Evolutionary conservation across 1,140 invertebrate genomes (phyloP), one percentile per base, ranked within the genome.

Genomic region (Panulirus ornatus): DNA sequence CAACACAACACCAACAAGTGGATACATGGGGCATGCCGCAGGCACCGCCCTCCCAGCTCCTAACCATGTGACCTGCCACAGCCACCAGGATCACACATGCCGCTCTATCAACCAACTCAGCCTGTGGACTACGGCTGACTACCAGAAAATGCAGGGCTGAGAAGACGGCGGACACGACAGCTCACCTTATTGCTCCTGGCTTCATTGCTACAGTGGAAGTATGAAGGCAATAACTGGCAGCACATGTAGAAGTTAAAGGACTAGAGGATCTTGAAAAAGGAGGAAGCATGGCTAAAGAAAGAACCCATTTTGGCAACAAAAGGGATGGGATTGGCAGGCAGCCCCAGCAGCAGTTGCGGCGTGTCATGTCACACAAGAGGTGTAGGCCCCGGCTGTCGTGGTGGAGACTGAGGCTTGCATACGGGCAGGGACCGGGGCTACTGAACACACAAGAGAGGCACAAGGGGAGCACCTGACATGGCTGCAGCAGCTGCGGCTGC

Each of bases 371-470:
- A 88, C 85, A 88, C 3, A 54, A n/a, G 42, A 38, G 78, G 40
- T 44, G 47, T 42, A 42, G 82, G 42, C 70, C 84, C 84, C 70
- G 84, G 70, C 63, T 58, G 70, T 73, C 70, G 51, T 76, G 73
- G 70, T 78, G 70, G 63, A 88, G 63, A 81, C 79, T 73, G 87
- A 83, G 87, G 79, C 66, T 89, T 89, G 87, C 87, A 89, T 89
- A 83, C 44, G 75, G 79, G 79, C 58, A 54, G 63, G 87, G 87
- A 71, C 79, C 78, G 79, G 78, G 87, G 87, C 87, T 63, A 73
- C 87, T 89, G 87, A 89, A 89, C 87, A 89, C 87, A 89, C 87
- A 82, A 75, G 78, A 89, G 87, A 83, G 78, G 79, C 87, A 89
- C 86, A 71, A 38, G 87, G 79, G 87, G 78, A 89, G 87, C 87